A percentile compares a stretch with the other conserved stretches of the same genome.
Evolutionary conservation across 1,140 invertebrate species (phyloP).

Genomic region (Aleiodes sp.): DNA sequence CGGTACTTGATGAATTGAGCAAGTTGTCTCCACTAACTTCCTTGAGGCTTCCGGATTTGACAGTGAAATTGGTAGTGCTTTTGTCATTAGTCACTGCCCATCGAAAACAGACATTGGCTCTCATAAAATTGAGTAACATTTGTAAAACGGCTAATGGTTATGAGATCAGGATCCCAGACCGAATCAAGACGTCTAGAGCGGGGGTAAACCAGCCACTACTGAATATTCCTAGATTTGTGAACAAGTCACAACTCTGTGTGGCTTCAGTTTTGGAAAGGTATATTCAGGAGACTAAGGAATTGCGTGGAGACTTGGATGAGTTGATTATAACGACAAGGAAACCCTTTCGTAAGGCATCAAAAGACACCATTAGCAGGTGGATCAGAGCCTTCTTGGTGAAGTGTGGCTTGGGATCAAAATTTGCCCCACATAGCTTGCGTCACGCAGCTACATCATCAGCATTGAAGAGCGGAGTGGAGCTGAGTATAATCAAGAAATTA

Average conservation of each 20-base stretch:
- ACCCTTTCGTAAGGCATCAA: constrained; percentile 13
- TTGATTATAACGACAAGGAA: constrained; percentile 23
- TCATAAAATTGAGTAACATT: background rate
- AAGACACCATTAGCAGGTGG: constrained; percentile 28
- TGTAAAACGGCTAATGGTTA: background rate
- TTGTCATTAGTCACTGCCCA: background rate
- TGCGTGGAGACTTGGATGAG: background rate
- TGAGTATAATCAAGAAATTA: constrained; percentile 21
- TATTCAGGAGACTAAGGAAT: constrained; percentile 7
- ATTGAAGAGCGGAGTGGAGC: background rate
- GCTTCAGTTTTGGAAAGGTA: constrained; percentile 14
- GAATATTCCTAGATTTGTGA: constrained; percentile 17
- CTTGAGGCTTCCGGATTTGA: background rate
- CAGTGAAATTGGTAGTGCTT: background rate
- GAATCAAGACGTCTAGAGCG: constrained; percentile 27
- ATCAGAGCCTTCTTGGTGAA: constrained; percentile 17
- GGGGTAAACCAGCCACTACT: constrained; percentile 26
- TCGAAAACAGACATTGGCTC: background rate
- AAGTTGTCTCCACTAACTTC: background rate
- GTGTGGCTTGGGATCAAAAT: constrained; percentile 17
- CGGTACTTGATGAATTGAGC: background rate
- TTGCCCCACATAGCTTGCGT: constrained; percentile 26
- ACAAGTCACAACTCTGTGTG: constrained; percentile 24
- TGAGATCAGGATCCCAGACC: background rate
- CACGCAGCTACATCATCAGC: constrained; percentile 28